Conservation (phyloP, 2,113 vertebrate genomes). For the Triplophysa rosa region DNA sequence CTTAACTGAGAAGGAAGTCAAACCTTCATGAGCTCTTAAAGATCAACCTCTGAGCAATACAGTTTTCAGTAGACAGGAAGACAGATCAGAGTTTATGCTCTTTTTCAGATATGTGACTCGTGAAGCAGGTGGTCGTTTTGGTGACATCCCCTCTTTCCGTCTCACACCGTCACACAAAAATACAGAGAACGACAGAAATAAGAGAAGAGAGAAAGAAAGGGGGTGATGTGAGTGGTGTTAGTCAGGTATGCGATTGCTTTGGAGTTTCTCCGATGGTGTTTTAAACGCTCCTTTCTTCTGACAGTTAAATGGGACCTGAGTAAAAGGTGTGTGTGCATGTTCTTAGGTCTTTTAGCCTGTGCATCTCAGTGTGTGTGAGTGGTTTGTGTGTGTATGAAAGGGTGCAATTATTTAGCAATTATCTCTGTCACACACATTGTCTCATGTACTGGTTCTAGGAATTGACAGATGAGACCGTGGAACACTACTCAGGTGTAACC, state of each 20-base stretch:
- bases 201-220: neutral
- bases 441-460: slow-evolving; percentile 5
- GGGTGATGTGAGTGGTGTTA: slow-evolving; percentile 13
- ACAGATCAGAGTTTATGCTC: too few relatives aligned
- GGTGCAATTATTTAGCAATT: neutral
- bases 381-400: neutral
- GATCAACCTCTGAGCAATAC: too few relatives aligned
- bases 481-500: neutral
- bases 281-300: slow-evolving; percentile 40
- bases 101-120: neutral
- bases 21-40: too few relatives aligned
- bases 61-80: too few relatives aligned
- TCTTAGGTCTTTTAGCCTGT: neutral
- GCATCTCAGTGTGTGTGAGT: neutral
- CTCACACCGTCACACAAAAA: slow-evolving; percentile 43
- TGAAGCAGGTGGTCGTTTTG: neutral
- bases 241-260: slow-evolving; percentile 30
- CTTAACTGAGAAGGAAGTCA: too few relatives aligned
- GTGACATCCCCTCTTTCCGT: neutral
- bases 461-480: neutral
- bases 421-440: slow-evolving; percentile 8
- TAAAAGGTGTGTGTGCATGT: slow-evolving; percentile 16
- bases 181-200: neutral
- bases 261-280: slow-evolving; percentile 27
- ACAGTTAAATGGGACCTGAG: slow-evolving; percentile 39